Conservation (phyloP, 1,140 invertebrate genomes). For the Coenobita brevimanus region DNA sequence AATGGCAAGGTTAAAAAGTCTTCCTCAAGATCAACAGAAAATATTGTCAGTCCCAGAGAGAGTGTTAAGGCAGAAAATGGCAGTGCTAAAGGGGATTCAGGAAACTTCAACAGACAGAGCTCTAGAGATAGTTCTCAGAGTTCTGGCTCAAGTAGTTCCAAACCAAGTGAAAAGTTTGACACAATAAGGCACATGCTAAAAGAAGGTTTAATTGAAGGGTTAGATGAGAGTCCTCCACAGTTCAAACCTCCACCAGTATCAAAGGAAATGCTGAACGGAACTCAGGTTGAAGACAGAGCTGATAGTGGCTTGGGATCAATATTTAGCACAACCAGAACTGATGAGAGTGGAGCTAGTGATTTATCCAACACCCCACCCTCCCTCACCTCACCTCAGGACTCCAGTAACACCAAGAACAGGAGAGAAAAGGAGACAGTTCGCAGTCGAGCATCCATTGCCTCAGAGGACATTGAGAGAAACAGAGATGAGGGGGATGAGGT, state of each 20-base stretch:
- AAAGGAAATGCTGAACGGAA: slow-evolving; percentile 52
- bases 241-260: slow-evolving; percentile 73
- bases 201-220: slow-evolving; percentile 78
- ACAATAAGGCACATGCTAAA: slow-evolving; percentile 84
- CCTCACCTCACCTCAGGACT: slow-evolving; percentile 34
- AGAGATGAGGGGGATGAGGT: slow-evolving; percentile 58
- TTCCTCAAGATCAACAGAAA: slow-evolving; percentile 23
- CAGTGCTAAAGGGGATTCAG: slow-evolving; percentile 1
- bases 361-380: slow-evolving; percentile 47
- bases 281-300: slow-evolving; percentile 40
- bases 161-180: slow-evolving; percentile 81
- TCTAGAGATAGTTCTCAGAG: slow-evolving; percentile 53
- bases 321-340: slow-evolving; percentile 50
- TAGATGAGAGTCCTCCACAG: slow-evolving; percentile 76
- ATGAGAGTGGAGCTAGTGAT: slow-evolving; percentile 50
- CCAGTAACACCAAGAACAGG: slow-evolving; percentile 7
- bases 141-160: slow-evolving; percentile 46
- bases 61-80: slow-evolving; percentile 12
- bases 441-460: slow-evolving; percentile 39
- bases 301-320: slow-evolving; percentile 49
- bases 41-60: slow-evolving; percentile 5
- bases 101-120: slow-evolving; percentile 48
- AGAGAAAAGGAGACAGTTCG: slow-evolving; percentile 53
- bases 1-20: slow-evolving; percentile 48
- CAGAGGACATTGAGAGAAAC: slow-evolving; percentile 53